These are phyloP conservation scores for Clunio marinus DNA, from an alignment of 2,888 invertebrate genomes.

Conservation along the genomic window DNA sequence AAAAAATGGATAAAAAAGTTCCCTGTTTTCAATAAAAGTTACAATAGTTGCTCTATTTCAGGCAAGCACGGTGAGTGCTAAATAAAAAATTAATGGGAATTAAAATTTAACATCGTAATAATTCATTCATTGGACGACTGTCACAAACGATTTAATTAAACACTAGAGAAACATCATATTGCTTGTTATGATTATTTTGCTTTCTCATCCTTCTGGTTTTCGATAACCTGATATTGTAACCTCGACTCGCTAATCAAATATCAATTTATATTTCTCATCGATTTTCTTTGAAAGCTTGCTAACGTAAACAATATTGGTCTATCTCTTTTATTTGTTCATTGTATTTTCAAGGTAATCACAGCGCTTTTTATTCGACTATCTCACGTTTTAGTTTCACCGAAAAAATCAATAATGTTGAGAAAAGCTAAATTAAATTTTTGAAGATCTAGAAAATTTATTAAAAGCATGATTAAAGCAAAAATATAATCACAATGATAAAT, in stretches of 20 bases:
- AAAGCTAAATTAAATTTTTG: too few relatives aligned
- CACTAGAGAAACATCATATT: conserved; percentile 3
- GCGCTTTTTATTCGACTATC: too few relatives aligned
- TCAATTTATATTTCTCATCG: neutral
- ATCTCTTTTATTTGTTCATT: too few relatives aligned
- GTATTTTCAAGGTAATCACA: too few relatives aligned
- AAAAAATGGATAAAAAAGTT: neutral
- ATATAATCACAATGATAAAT: too few relatives aligned
- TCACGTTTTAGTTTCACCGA: too few relatives aligned
- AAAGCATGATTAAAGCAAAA: too few relatives aligned
- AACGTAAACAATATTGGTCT: too few relatives aligned
- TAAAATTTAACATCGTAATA: conserved; percentile 8
- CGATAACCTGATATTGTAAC: neutral
- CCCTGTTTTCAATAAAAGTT: conserved; percentile 4
- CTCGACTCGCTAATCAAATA: neutral
- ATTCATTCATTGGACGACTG: conserved; percentile 34
- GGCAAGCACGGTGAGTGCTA: neutral
- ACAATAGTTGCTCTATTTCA: neutral
- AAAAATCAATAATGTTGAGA: too few relatives aligned
- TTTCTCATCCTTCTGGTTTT: neutral
- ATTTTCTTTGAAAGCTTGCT: too few relatives aligned
- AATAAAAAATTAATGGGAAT: neutral
- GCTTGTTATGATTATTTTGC: neutral
- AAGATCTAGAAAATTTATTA: too few relatives aligned
- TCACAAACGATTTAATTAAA: conserved; percentile 38